phyloP scores from a whole-genome alignment of 2,113 vertebrate genomes.

The Xiphorhynchus elegans region DNA sequence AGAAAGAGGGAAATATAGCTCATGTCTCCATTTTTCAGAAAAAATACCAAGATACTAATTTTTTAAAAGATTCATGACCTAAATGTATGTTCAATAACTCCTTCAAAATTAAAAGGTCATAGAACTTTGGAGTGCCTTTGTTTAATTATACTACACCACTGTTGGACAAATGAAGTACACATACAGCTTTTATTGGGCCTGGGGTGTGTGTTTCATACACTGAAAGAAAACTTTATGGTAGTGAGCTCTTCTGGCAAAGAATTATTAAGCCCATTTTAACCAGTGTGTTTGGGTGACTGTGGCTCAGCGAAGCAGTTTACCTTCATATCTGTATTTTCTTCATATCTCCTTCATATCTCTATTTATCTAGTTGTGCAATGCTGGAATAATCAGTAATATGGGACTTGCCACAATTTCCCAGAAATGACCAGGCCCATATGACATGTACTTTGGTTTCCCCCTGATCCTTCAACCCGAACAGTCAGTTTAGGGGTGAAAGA shows the following conservation, averaged over 20 bases:
- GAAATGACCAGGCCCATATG: background rate
- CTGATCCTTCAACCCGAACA: background rate
- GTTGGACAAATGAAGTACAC: background rate
- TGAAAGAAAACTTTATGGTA: background rate
- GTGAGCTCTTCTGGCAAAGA: background rate
- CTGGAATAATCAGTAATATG: background rate
- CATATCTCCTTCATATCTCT: too few species aligned
- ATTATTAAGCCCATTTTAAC: background rate
- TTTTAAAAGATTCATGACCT: background rate
- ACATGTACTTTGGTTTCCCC: background rate
- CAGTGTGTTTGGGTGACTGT: background rate
- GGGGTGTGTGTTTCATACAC: background rate
- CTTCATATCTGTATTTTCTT: background rate
- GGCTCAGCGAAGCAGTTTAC: background rate
- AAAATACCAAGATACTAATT: background rate
- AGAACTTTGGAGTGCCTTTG: conserved; percentile 3
- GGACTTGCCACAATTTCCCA: background rate
- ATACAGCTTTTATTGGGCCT: background rate
- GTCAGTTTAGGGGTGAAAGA: background rate
- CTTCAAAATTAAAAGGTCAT: conserved; percentile 10
- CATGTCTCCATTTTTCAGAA: background rate
- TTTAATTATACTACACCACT: background rate
- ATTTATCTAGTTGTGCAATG: background rate
- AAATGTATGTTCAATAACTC: background rate
- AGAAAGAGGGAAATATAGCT: background rate